Base-by-base conservation (phyloP, 2,113 vertebrate genomes). In the Brachyhypopomus gauderio region DNA sequence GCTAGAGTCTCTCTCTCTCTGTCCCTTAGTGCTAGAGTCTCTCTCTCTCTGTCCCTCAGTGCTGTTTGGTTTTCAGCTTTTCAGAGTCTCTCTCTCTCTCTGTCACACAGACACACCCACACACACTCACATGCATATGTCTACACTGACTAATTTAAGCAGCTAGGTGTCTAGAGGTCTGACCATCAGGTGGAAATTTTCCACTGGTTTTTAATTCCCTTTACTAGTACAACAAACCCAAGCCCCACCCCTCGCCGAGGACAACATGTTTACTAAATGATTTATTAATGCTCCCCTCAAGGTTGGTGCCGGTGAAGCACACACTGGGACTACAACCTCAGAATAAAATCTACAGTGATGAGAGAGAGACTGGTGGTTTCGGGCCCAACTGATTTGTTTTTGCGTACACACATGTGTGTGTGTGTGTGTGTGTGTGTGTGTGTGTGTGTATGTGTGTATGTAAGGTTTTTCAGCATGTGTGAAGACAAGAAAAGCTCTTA, bases 221-320 rank as follows among this genome's bases (percentile, higher is more conserved):
- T 52, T 56, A 23, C 23, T 30, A 27, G 55, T 25, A 73, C 23
- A 25, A 30, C 71, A 73, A 73, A 73, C 48, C 45, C 45, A 52
- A 14, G 45, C 45, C 12, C 45, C 23, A 25, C 41, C 45, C 22
- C 23, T 60, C 63, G 6, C 64, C 6, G 17, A 59, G 22, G 16
- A 34, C 4, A 71, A 25, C 30, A 41, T 72, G 78, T 16, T 64
- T 63, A 72, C 72, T 64, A 58, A 73, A 73, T 80, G 41, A 81
- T 64, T 81, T 59, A 75, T 75, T 75, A 60, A 75, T 38, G 55
- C 30, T 59, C 22, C 27, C 19, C 55, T 75, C 30, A 34, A 38
- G 72, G 72, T 59, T 75, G 55, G 27, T 30, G 48, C 72, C 27
- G 36, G 27, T 20, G 30, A 38, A 75, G 27, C 17, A 58, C 62